Evolutionary conservation across 2,888 invertebrate genomes (phyloP).

Genomic region (Drosophila prostipennis): DNA sequence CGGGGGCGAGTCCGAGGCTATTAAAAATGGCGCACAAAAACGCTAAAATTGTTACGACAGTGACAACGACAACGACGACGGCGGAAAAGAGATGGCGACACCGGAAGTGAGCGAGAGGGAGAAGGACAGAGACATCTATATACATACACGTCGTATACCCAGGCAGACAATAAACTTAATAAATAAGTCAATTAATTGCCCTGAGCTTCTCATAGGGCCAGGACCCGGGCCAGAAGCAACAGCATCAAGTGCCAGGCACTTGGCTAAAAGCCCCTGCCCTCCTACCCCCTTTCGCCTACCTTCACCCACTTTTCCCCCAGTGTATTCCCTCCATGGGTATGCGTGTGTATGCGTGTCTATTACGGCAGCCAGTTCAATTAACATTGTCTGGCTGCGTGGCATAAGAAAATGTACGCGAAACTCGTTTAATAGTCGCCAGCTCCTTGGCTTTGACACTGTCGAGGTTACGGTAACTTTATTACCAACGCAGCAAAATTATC

Average conservation of each 20-base stretch:
- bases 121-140: constrained; percentile 6
- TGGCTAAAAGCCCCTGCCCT: constrained; percentile 15
- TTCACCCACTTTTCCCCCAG: background rate
- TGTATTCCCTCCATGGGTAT: constrained; percentile 4
- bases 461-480: constrained; percentile 54
- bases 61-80: constrained; percentile 23
- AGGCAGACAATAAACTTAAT: constrained; percentile 76
- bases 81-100: constrained; percentile 7
- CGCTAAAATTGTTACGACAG: constrained; percentile 72
- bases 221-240: constrained; percentile 24
- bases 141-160: constrained; percentile 17
- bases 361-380: constrained; percentile 68
- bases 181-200: constrained; percentile 79
- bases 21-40: constrained; percentile 73
- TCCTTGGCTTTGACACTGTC: constrained; percentile 41
- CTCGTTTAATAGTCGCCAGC: constrained; percentile 64
- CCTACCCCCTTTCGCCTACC: background rate
- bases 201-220: constrained; percentile 54
- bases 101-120: background rate
- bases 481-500: constrained; percentile 31
- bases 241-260: constrained; percentile 58
- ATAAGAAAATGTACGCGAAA: constrained; percentile 67
- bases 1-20: constrained; percentile 71
- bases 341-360: constrained; percentile 39
- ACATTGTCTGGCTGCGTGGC: constrained; percentile 71